These are phyloP conservation scores for Clostera curtula DNA, from an alignment of 2,888 invertebrate species.

Conservation along the genomic window DNA sequence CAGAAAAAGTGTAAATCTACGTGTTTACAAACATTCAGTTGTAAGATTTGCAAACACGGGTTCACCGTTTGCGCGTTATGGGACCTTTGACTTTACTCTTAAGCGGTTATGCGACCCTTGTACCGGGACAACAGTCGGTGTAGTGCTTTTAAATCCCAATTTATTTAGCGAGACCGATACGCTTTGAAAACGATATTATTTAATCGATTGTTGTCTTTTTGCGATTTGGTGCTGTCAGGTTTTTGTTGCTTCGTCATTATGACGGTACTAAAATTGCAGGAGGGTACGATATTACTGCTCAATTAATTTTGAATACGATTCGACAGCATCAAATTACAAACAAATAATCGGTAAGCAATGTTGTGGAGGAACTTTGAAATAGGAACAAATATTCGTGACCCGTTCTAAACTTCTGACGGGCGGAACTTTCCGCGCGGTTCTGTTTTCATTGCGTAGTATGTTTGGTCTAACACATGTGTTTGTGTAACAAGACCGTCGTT, in stretches of 20 bases:
- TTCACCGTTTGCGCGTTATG: conserved; percentile 30
- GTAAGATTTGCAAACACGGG: conserved; percentile 26
- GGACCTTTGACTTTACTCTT: conserved; percentile 34
- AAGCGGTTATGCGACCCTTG: conserved; percentile 23
- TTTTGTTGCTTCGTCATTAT: conserved; percentile 62
- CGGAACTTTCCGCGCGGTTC: conserved; percentile 6
- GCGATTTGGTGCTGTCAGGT: conserved; percentile 43
- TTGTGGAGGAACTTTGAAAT: conserved; percentile 23
- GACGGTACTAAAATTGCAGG: conserved; percentile 53
- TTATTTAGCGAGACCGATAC: conserved; percentile 41
- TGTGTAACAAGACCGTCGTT: conserved; percentile 35
- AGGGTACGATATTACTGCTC: conserved; percentile 46
- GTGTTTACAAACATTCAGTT: conserved; percentile 58
- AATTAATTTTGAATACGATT: conserved; percentile 59
- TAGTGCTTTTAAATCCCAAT: conserved; percentile 22
- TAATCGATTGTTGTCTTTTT: conserved; percentile 51
- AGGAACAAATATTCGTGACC: conserved; percentile 24
- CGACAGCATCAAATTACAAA: conserved; percentile 58
- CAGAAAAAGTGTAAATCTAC: conserved; percentile 45
- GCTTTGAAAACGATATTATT: conserved; percentile 42
- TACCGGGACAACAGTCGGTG: conserved; percentile 21
- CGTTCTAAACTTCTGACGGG: conserved; percentile 13
- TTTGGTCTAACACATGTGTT: conserved; percentile 21
- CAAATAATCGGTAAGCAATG: conserved; percentile 32
- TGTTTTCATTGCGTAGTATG: conserved; percentile 21